phyloP scores from a whole-genome alignment of 1,140 invertebrate genomes.

The Heliconius hewitsoni region DNA sequence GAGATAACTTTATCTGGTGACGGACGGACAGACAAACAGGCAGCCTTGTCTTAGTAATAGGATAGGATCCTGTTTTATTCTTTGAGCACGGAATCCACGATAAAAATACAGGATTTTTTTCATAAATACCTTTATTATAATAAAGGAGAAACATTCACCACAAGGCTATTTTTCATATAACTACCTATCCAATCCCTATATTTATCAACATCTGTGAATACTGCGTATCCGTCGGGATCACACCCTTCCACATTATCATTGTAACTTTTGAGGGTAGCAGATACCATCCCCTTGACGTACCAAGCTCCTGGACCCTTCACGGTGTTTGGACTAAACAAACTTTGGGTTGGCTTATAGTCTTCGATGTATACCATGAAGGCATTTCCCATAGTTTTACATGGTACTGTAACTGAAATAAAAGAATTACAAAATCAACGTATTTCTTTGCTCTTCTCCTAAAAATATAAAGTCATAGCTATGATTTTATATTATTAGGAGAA shows the following conservation, averaged over 20 bases:
- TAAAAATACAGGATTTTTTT: too few species aligned
- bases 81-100: too few species aligned
- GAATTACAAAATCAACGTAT: not conserved
- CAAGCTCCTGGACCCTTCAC: conserved; percentile 43
- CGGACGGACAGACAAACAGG: too few species aligned
- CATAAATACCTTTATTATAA: too few species aligned
- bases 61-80: too few species aligned
- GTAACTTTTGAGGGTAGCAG: conserved; percentile 45
- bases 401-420: conserved; percentile 48
- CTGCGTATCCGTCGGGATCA: conserved; percentile 54
- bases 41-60: too few species aligned
- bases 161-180: conserved; percentile 12
- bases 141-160: not conserved
- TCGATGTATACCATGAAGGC: conserved; percentile 51
- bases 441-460: not conserved
- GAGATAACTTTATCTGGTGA: too few species aligned
- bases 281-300: conserved; percentile 60
- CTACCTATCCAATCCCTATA: conserved; percentile 50
- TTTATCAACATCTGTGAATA: conserved; percentile 58
- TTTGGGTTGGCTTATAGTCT: conserved; percentile 16
- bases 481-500: too few species aligned
- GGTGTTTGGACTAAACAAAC: conserved; percentile 14
- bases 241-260: conserved; percentile 48
- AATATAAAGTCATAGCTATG: too few species aligned
- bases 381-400: conserved; percentile 64